Evolutionary conservation across 2,888 invertebrate species (phyloP).

Genomic region (Liopterus haemorrhoidalis): DNA sequence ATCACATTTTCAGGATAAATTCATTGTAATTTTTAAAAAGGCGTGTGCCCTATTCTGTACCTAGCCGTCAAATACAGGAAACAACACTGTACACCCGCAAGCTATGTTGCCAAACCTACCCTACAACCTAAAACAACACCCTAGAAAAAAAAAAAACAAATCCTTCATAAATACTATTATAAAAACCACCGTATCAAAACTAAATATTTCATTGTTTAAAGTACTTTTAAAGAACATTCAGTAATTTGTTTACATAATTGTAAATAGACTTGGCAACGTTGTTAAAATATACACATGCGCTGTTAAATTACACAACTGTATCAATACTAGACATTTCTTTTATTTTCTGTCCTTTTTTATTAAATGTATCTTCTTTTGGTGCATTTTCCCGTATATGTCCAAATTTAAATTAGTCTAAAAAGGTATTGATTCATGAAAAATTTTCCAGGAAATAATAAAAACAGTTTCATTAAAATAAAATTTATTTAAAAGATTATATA

Average conservation of each 20-base stretch:
- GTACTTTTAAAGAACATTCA: not conserved
- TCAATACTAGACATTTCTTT: slow-evolving; percentile 4
- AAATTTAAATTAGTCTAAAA: no score
- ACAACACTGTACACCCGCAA: slow-evolving; percentile 23
- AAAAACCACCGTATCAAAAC: not conserved
- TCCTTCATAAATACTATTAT: not conserved
- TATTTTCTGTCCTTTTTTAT: slow-evolving; percentile 12
- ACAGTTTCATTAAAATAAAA: no score
- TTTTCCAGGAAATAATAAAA: no score
- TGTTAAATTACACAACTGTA: not conserved
- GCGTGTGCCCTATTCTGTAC: slow-evolving; percentile 23
- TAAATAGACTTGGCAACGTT: slow-evolving; percentile 13
- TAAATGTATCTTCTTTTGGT: not conserved
- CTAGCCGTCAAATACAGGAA: no score
- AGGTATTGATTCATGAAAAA: no score
- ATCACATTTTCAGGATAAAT: no score
- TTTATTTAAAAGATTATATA: no score
- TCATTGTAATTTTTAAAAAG: slow-evolving; percentile 21
- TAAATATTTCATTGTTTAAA: no score
- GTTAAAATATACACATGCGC: slow-evolving; percentile 14
- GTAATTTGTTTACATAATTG: not conserved
- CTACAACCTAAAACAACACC: not conserved
- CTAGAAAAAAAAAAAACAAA: not conserved
- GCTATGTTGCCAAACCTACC: slow-evolving; percentile 9
- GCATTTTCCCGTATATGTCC: slow-evolving; percentile 9